Conservation (phyloP, 2,113 vertebrate genomes). For the Bos javanicus region DNA sequence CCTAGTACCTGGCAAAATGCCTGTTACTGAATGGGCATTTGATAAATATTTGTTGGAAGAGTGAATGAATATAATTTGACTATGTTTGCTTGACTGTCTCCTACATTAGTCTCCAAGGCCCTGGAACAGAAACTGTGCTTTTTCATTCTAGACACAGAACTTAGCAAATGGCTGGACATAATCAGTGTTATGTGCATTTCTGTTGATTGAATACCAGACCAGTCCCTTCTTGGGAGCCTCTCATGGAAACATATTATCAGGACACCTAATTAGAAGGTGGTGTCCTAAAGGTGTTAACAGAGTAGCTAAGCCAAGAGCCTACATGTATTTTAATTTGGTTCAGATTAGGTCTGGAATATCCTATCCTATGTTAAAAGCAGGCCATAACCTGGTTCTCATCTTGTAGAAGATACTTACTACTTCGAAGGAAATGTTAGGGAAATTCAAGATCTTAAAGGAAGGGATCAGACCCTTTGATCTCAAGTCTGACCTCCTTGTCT, state of each 20-base stretch:
- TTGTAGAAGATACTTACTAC: neutral
- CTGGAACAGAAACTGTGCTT: neutral
- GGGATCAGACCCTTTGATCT: neutral
- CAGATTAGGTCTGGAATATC: neutral
- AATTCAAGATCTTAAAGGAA: neutral
- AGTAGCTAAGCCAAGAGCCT: neutral
- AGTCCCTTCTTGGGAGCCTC: neutral
- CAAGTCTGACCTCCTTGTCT: conserved; percentile 20
- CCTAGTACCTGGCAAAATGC: conserved; percentile 31
- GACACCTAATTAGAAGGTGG: neutral
- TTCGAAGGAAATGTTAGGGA: neutral
- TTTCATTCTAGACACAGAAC: neutral
- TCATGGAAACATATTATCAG: neutral
- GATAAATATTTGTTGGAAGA: conserved; percentile 37
- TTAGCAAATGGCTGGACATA: neutral
- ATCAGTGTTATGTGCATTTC: neutral
- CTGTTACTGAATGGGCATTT: conserved; percentile 20
- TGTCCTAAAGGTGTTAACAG: neutral
- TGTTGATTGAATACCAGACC: neutral
- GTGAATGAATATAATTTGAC: conserved; percentile 16
- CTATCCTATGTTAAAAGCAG: neutral
- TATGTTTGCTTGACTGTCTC: neutral
- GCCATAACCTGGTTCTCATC: neutral
- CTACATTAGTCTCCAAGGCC: conserved; percentile 8
- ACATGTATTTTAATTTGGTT: neutral